Base-by-base conservation (phyloP, 2,888 invertebrate genomes). In the Drosophila anomalipes region DNA sequence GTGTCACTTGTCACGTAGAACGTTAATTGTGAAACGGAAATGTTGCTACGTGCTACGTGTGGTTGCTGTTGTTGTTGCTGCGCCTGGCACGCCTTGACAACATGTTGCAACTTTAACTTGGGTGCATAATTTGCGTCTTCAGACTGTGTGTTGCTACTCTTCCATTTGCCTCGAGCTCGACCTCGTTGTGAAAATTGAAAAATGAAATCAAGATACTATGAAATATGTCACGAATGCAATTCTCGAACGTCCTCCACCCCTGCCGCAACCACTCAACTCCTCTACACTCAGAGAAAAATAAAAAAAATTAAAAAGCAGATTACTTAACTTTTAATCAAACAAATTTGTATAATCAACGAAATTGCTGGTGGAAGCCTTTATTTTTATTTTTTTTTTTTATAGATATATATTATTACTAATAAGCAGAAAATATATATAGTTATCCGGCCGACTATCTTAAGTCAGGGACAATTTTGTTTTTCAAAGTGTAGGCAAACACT, bases 1-100 rank as follows among this genome's bases (percentile, higher is more conserved):
- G 91, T 91, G 91, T 91, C 91, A 91, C 91, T 90, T 91, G 91
- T 89, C 91, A 89, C 91, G 90, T 91, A 86, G 88, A 86, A 90
- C 83, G 89, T 86, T 90, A 90, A 91, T 91, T 90, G 87, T 86
- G 83, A 87, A 84, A 85, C 86, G 89, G 90, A 87, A 89, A 83
- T 80, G 86, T 79, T 79, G 81, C 82, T 79, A 82, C 79, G 71
- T 82, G 77, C 78, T 44, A 74, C 71, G 71, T 77, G 77, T 19
- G 66, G 71, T 33, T 64, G 54, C 53, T 62, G 72, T 47, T 62
- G 70, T 51, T 67, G 35, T 47, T 65, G 63, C 28, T 41, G 57
- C 49, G 59, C 53, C 57, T 70, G 85, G 76, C 74, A 85, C 85
- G 85, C 88, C 88, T 86, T 72, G 83, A 72, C 88, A 88, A 75